Base-by-base conservation (phyloP, 2,113 vertebrate species). In the Engystomops pustulosus region DNA sequence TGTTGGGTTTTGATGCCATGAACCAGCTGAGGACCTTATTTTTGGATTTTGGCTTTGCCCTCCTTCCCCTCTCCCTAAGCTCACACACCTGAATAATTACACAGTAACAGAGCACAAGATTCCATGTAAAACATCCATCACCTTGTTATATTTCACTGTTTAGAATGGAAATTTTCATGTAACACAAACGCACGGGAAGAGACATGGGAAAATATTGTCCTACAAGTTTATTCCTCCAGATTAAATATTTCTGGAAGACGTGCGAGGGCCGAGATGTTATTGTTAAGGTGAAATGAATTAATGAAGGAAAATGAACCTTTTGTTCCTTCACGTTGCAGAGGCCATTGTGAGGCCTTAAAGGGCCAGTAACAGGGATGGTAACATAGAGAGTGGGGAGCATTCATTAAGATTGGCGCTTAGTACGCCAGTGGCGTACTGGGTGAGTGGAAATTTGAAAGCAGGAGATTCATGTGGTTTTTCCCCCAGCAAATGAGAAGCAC, bases 91-190 rank as follows among this genome's bases (percentile, higher is more conserved):
- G 58, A 14, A 62, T 27, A 30, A 62, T 62, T 27, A 27, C 55
- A 60, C 11, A 62, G 5, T 30, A 62, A 30, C 11, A 58, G n/a
- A 62, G 30, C 4, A 25, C 3, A 30, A 62, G 15, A 62, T 30
- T 62, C 25, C 25, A 30, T 62, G 25, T 62, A 30, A 62, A 62
- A 62, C 25, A 14, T 62, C 30, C 11, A 15, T 14, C 58, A 30
- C 53, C 3, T 30, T 62, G 25, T 30, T 62, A 62, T 4, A 51
- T 53, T 36, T 32, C 51, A 58, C n/a, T 58, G 25, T 74, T 44
- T 55, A 27, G 6, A 11, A 44, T 36, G 20, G 69, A 71, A 23
- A 71, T 71, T 62, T 30, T 62, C 58, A 62, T 62, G 58, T 62
- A 30, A 62, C 58, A 30, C 58, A 62, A 44, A 41, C n/a, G 18